Conservation (phyloP, 2,113 vertebrate species). For the Syrrhaptes paradoxus region DNA sequence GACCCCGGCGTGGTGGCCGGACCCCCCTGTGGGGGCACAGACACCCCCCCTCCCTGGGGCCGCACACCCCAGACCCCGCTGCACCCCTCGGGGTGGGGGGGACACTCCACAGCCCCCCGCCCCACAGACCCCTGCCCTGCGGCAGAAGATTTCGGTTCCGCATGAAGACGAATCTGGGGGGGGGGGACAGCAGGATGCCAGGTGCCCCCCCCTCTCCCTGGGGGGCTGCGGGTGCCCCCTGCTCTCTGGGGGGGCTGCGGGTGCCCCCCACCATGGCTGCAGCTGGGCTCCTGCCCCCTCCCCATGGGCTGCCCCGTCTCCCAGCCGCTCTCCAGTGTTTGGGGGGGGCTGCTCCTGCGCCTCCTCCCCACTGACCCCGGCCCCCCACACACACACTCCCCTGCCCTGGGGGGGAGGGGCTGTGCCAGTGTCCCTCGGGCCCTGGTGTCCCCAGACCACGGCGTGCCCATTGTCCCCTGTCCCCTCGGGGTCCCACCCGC, state of each 20-base stretch:
- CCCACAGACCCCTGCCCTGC: background rate
- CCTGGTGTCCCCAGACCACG: background rate
- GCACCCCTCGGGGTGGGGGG: background rate
- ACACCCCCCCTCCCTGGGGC: background rate
- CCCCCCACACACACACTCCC: background rate
- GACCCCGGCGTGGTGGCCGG: accelerated
- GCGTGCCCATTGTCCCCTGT: background rate
- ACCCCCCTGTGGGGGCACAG: background rate
- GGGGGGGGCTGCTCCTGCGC: background rate
- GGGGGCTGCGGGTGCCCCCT: too few species aligned
- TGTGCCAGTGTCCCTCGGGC: too few species aligned
- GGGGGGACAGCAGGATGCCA: too few species aligned
- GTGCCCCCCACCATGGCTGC: accelerated
- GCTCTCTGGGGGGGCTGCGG: too few species aligned
- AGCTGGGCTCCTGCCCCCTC: background rate
- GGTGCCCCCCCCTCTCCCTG: background rate
- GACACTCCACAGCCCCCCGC: background rate
- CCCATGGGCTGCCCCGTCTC: background rate
- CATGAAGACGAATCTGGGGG: background rate
- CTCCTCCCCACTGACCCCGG: background rate
- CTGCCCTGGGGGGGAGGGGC: background rate
- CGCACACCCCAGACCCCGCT: background rate
- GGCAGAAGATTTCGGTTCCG: background rate
- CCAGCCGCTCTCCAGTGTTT: background rate
- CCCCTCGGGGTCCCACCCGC: accelerated